phyloP scores from a whole-genome alignment of 1,140 invertebrate species.

The Odontomachus brunneus region DNA sequence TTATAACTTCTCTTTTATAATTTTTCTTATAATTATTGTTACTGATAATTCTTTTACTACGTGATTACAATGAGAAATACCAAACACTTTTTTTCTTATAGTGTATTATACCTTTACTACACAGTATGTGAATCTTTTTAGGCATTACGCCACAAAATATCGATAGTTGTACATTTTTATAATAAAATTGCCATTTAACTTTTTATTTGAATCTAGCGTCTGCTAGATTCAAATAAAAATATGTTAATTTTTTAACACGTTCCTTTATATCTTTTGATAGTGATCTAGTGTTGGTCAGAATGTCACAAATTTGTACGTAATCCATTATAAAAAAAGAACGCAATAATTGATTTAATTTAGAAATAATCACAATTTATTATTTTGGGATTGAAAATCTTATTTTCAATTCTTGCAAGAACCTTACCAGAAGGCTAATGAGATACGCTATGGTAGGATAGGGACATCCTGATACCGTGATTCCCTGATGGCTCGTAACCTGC shows the following conservation, averaged over 20 bases:
- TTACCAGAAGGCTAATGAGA: conserved; percentile 21
- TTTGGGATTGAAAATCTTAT: background rate
- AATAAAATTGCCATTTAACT: no score
- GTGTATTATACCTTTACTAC: background rate
- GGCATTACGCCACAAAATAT: background rate
- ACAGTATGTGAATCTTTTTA: background rate
- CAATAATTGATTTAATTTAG: background rate
- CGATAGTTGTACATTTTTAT: background rate
- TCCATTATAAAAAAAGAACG: background rate
- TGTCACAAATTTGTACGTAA: background rate
- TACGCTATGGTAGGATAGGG: conserved; percentile 4
- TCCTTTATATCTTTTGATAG: background rate
- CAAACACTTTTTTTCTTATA: no score
- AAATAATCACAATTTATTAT: background rate
- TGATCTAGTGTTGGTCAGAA: background rate
- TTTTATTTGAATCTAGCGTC: background rate
- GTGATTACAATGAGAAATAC: no score
- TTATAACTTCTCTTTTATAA: no score
- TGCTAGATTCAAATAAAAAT: no score
- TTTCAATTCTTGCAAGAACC: conserved; percentile 11
- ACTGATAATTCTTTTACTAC: no score
- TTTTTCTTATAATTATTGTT: no score
- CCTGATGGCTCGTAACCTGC: conserved; percentile 36
- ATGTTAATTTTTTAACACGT: background rate
- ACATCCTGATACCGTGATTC: conserved; percentile 27